Evolutionary conservation across 2,888 invertebrate species (phyloP).

Genomic region (Pteria penguin): DNA sequence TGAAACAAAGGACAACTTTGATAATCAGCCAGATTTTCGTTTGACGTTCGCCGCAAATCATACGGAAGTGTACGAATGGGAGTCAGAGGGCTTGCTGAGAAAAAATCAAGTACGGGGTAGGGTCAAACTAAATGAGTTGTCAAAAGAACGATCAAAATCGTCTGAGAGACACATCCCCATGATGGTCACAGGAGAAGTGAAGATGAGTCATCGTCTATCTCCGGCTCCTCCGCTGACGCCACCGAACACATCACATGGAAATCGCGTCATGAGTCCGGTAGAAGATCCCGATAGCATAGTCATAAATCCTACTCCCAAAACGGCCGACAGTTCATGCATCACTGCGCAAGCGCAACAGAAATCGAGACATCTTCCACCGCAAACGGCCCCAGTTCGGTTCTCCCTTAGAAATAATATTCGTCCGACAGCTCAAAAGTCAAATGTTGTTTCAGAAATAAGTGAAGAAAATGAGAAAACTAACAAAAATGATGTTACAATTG

Average conservation of each 20-base stretch:
- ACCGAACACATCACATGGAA: conserved; percentile 35
- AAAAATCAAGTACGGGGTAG: conserved; percentile 1
- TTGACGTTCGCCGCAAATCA: conserved; percentile 31
- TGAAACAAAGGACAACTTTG: conserved; percentile 36
- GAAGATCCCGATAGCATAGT: background rate
- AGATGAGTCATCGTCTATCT: conserved; percentile 11
- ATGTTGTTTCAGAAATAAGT: background rate
- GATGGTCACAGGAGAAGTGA: conserved; percentile 11
- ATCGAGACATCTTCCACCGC: background rate
- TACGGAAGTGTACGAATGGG: conserved; percentile 38
- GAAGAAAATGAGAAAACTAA: conserved; percentile 6
- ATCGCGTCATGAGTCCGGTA: background rate
- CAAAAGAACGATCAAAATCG: conserved; percentile 1
- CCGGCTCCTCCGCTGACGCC: conserved; percentile 27
- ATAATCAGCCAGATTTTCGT: conserved; percentile 25
- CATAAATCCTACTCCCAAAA: background rate
- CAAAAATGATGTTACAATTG: conserved; percentile 8
- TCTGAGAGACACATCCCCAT: background rate
- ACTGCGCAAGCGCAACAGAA: background rate
- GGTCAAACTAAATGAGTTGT: conserved; percentile 7
- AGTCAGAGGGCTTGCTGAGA: conserved; percentile 25
- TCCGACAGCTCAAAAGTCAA: background rate
- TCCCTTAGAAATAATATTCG: background rate
- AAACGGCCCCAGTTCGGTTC: conserved; percentile 4
- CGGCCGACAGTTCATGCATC: no score